Conservation (phyloP, 2,797 vertebrate species). For the Leuciscus waleckii region DNA sequence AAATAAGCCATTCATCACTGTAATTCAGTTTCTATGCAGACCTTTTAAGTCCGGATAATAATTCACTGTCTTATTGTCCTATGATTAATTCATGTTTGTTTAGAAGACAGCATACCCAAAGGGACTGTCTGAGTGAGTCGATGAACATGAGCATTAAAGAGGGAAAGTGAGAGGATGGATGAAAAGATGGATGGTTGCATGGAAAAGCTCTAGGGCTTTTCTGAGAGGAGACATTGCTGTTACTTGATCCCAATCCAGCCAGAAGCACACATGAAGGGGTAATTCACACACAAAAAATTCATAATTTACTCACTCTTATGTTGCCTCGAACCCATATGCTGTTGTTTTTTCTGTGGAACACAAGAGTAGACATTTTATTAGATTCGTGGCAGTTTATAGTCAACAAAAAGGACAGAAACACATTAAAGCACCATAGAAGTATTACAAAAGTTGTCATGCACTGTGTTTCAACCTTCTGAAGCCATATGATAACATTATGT, state of each 20-base stretch:
- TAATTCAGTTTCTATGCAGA: constrained; percentile 43
- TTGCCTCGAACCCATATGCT: not conserved
- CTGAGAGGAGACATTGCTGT: constrained; percentile 2
- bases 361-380: not conserved
- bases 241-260: constrained; percentile 4
- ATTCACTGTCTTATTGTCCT: constrained; percentile 48
- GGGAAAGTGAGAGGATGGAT: constrained; percentile 3
- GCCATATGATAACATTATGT: not conserved
- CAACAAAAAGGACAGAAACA: not conserved
- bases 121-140: constrained; percentile 38
- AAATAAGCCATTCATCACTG: constrained; percentile 40
- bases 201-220: constrained; percentile 4
- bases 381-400: not conserved
- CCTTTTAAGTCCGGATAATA: constrained; percentile 30
- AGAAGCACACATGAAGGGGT: not conserved
- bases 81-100: constrained; percentile 48
- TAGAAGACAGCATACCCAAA: constrained; percentile 18
- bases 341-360: not conserved
- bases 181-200: not conserved
- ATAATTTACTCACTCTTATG: not conserved
- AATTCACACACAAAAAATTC: not conserved
- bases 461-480: not conserved
- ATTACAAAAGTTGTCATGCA: not conserved
- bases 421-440: not conserved
- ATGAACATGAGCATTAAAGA: constrained; percentile 36